Evolutionary conservation across 2,113 vertebrate genomes (phyloP), one percentile per base, ranked within the genome.

Genomic region (Trochalopteron elliotii): DNA sequence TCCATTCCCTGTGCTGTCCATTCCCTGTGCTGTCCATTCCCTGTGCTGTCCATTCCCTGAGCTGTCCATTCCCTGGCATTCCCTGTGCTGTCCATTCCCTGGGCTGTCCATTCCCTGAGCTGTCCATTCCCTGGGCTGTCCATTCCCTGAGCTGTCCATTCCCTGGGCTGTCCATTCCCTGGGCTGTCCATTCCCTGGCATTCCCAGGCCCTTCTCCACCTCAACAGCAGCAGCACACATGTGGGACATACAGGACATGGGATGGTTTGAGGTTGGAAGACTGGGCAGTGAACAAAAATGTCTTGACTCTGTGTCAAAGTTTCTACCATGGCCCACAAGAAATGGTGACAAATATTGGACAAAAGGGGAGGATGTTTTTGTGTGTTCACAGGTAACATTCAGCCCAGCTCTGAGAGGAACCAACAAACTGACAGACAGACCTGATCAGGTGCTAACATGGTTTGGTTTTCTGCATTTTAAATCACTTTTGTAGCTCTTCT

Each of bases 291-390:
- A 82, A 40, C 22, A 50, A 44, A 25, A 60, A 45, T 1, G 5
- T 31, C 65, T 7, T 17, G 31, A 59, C 7, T 72, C 74, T 13
- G n/a, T 67, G n/a, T 8, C 52, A 20, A 37, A 42, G 42, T 56
- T 79, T 68, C 28, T 35, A 24, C 45, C 39, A 28, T 0, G 2
- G 64, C 55, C 49, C n/a, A 30, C 17, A 39, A 82, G 67, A 82
- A 59, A 49, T 3, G 3, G 25, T 7, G 27, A 45, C 45, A 45
- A 22, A 45, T 15, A 12, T 2, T 31, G 25, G 12, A 31, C 6
- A 30, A 33, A 40, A 0, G 0, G 19, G 47, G 17, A 49, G 37
- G 31, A 42, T 0, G 7, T 23, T 74, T 57, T 15, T 49, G 35
- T 59, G 33, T 31, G 37, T 9, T 70, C 56, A 47, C 2, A 69